phyloP scores from a whole-genome alignment of 1,140 invertebrate species.

The Drosophila repleta region DNA sequence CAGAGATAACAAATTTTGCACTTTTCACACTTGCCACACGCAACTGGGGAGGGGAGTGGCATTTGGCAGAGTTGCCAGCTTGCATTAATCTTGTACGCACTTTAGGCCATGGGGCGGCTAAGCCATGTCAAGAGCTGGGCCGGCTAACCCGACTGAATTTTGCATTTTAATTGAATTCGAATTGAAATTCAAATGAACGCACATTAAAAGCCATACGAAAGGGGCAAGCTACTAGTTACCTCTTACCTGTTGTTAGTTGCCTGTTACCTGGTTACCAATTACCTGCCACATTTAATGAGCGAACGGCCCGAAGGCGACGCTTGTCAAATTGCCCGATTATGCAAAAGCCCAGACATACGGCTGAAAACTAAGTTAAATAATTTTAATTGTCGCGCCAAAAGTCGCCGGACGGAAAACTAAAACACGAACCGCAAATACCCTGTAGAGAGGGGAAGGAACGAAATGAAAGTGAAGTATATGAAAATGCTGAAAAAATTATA shows the following conservation, averaged over 20 bases:
- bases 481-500: slow-evolving; percentile 29
- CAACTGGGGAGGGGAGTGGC: slow-evolving; percentile 9
- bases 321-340: slow-evolving; percentile 76
- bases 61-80: slow-evolving; percentile 19
- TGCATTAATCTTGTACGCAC: slow-evolving; percentile 69
- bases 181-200: slow-evolving; percentile 50
- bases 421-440: not conserved
- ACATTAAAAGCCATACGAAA: slow-evolving; percentile 56
- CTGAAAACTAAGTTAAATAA: slow-evolving; percentile 36
- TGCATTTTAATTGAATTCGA: slow-evolving; percentile 72
- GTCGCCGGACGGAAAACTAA: not conserved
- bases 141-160: slow-evolving; percentile 39
- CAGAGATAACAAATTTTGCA: slow-evolving; percentile 30
- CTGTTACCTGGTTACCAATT: slow-evolving; percentile 11
- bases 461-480: slow-evolving; percentile 7
- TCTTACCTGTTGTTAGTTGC: not conserved
- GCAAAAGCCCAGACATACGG: slow-evolving; percentile 37
- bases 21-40: slow-evolving; percentile 62
- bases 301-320: slow-evolving; percentile 11
- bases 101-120: slow-evolving; percentile 31
- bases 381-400: slow-evolving; percentile 62
- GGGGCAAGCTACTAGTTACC: slow-evolving; percentile 34
- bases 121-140: not conserved
- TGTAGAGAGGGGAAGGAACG: not conserved
- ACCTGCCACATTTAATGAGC: slow-evolving; percentile 27